Percentiles rank a stretch among this genome's conserved stretches.
These are phyloP conservation scores for Remorina albescens DNA, from an alignment of 2,797 vertebrate species.

Conservation along the genomic window DNA sequence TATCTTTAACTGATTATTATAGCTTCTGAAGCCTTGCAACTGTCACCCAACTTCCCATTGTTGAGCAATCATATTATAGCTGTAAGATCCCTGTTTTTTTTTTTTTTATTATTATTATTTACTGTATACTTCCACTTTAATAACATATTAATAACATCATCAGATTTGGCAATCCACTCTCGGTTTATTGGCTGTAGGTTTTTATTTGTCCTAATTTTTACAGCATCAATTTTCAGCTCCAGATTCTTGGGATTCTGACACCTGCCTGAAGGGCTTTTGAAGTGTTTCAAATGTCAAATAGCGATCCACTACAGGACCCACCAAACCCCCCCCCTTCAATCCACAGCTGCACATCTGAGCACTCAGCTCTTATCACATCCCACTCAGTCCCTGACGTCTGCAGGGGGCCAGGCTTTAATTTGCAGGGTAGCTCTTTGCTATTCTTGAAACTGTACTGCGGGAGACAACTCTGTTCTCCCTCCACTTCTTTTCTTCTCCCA, in stretches of 20 bases:
- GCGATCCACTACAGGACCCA: slow-evolving; percentile 57
- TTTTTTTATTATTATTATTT: too few relatives aligned
- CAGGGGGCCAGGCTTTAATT: slow-evolving; percentile 71
- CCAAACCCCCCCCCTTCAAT: slow-evolving; percentile 57
- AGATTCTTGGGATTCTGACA: slow-evolving; percentile 81
- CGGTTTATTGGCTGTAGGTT: slow-evolving; percentile 8
- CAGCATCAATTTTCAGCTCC: slow-evolving; percentile 71
- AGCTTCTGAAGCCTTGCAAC: slow-evolving; percentile 45
- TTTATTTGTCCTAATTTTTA: slow-evolving; percentile 68
- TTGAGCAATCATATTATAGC: not conserved
- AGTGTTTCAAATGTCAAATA: slow-evolving; percentile 82
- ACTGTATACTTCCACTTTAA: accelerated
- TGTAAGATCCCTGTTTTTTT: not conserved
- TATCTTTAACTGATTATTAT: slow-evolving; percentile 43
- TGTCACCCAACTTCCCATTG: slow-evolving; percentile 38
- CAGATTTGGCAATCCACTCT: not conserved
- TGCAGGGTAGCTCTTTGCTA: slow-evolving; percentile 67
- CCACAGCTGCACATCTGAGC: slow-evolving; percentile 65
- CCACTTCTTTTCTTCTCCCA: slow-evolving; percentile 19
- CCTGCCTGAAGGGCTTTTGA: slow-evolving; percentile 73
- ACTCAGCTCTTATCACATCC: slow-evolving; percentile 75
- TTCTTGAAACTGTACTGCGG: slow-evolving; percentile 67
- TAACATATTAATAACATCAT: accelerated
- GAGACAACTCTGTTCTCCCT: slow-evolving; percentile 49
- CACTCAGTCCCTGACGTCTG: slow-evolving; percentile 70